These are phyloP conservation scores for Lepidochrysops patricia DNA, from an alignment of 2,888 invertebrate genomes.

Conservation along the genomic window DNA sequence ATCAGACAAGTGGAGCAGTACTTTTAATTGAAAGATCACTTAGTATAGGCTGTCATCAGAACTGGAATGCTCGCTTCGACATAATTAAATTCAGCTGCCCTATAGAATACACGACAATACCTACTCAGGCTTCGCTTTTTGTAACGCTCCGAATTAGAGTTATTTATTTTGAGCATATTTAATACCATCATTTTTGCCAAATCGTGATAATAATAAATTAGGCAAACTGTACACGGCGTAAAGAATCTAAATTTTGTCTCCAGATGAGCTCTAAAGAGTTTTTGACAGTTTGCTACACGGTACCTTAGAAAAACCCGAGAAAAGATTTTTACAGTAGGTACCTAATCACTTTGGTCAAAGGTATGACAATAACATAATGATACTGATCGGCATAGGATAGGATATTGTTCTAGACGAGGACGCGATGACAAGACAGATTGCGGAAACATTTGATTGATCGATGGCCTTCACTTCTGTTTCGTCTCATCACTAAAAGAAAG, in stretches of 20 bases:
- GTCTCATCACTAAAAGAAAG: background rate
- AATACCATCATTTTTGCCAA: too few species aligned
- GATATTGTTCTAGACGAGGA: constrained; percentile 8
- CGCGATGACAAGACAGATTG: constrained; percentile 10
- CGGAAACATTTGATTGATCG: constrained; percentile 14
- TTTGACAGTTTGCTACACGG: too few species aligned
- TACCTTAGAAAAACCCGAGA: too few species aligned
- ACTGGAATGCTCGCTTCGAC: background rate
- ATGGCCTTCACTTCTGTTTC: constrained; percentile 8
- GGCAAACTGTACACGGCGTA: too few species aligned
- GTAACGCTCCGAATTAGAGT: too few species aligned
- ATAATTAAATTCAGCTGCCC: background rate
- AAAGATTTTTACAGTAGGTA: too few species aligned
- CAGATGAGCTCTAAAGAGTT: too few species aligned
- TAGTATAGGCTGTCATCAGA: background rate
- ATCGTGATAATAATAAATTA: too few species aligned
- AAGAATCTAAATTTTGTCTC: too few species aligned
- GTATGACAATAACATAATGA: background rate
- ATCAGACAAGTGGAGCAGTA: background rate
- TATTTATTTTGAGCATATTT: too few species aligned
- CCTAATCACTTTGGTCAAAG: too few species aligned
- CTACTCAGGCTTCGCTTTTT: too few species aligned
- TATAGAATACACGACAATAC: background rate
- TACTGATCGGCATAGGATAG: background rate
- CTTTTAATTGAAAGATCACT: background rate